Base-by-base conservation (phyloP, 2,113 vertebrate species). In the Aramus guarauna region DNA sequence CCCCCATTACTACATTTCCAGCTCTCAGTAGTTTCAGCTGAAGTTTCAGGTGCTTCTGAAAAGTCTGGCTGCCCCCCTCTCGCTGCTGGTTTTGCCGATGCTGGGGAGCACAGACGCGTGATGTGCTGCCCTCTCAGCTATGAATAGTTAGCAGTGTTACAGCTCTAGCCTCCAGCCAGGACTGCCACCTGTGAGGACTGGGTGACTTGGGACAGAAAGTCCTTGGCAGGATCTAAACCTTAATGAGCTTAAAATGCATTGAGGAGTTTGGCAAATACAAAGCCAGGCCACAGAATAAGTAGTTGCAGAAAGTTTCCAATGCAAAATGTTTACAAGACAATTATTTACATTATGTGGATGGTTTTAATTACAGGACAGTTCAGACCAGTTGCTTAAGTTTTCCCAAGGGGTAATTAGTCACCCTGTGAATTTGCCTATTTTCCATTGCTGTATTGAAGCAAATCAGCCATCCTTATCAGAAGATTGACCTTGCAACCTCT, bases 331-430 rank as follows among this genome's bases (percentile, higher is more conserved):
- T 94, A 55, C 64, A 69, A 81, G 87, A 89, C 60, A 96, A 96
- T 97, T 96, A 95, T 95, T 97, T 94, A 73, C 88, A 87, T 97
- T 97, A 94, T 96, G 95, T 95, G 63, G 55, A 91, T 85, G 95
- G 90, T 82, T 98, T 82, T 95, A 96, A 96, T 97, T 93, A 88
- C 56, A 96, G 52, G 88, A 77, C 53, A 80, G 91, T 96, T 97
- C 88, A 94, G 84, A 96, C 64, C 92, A 76, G 95, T 94, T 97
- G 62, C 75, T 93, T 63, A 59, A 81, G 53, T 90, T 94, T 94
- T 91, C 73, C 91, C 85, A 56, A n/a, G 23, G 45, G 39, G 48
- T 64, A 64, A 90, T 93, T 68, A 91, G 63, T 85, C 81, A 78
- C 36, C 18, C 66, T 45, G n/a, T 19, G 66, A 81, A 95, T 83